A percentile compares a stretch with the other conserved stretches of the same genome.
These are phyloP conservation scores for Orbicella faveolata DNA, from an alignment of 64 coral and sea anemone genomes.

Conservation along the genomic window DNA sequence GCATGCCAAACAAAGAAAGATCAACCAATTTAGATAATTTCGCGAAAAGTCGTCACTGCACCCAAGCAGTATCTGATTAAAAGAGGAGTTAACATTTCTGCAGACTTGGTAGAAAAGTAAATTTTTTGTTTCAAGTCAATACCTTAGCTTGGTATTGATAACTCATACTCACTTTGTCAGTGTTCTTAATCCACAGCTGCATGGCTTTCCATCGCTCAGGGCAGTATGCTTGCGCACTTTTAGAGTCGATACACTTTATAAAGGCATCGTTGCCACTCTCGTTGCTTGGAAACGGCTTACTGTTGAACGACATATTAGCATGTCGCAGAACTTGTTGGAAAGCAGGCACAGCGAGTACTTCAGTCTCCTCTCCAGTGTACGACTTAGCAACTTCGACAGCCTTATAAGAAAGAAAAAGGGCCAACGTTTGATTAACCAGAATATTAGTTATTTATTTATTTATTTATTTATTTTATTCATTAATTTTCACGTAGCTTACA, in stretches of 20 bases:
- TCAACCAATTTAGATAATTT: too few relatives aligned
- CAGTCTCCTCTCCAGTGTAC: neutral
- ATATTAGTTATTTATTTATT: too few relatives aligned
- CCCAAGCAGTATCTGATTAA: too few relatives aligned
- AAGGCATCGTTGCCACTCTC: constrained; percentile 39
- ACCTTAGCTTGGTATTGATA: neutral
- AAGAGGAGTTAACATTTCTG: too few relatives aligned
- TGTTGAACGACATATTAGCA: constrained; percentile 38
- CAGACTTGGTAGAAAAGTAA: neutral
- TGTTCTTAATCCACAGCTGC: constrained; percentile 33
- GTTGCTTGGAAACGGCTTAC: constrained; percentile 39
- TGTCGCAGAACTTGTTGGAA: neutral
- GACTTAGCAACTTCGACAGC: constrained; percentile 31
- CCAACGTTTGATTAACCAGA: too few relatives aligned
- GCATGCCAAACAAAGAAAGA: too few relatives aligned
- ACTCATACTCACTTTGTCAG: neutral
- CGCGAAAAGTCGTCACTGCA: too few relatives aligned
- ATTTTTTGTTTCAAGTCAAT: neutral
- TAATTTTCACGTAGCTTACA: too few relatives aligned
- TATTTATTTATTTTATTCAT: too few relatives aligned
- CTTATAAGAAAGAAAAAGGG: neutral
- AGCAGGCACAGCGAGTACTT: neutral
- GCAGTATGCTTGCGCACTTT: constrained; percentile 41
- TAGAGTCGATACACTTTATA: constrained; percentile 3
- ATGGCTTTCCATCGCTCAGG: constrained; percentile 43